A percentile compares a stretch with the other conserved stretches of the same genome.
Conservation (phyloP, 2,797 vertebrate genomes). For the Neoniphon sammara region DNA sequence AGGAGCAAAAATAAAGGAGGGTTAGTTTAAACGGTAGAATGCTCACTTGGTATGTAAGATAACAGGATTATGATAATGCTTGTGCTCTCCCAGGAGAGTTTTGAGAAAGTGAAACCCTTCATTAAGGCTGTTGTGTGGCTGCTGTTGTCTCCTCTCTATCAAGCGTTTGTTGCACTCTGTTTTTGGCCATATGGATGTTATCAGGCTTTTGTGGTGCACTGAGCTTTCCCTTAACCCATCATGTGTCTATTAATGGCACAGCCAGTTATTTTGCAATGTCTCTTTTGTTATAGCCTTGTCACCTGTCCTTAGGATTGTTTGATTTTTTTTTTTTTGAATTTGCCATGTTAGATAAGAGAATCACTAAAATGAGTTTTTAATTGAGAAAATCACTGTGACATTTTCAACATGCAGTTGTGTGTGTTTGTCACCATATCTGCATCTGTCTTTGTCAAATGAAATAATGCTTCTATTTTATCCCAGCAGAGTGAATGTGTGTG, state of each 20-base stretch:
- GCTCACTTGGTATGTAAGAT: background rate
- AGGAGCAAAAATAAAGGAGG: background rate
- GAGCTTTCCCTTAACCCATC: slow-evolving; percentile 9
- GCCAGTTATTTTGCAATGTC: slow-evolving; percentile 59
- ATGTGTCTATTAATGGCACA: slow-evolving; percentile 44
- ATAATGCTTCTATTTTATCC: slow-evolving; percentile 14
- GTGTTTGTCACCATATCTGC: background rate
- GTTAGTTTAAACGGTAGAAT: background rate
- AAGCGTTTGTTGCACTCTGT: background rate
- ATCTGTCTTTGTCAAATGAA: background rate
- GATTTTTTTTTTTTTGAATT: slow-evolving; percentile 1
- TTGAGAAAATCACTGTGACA: slow-evolving; percentile 13
- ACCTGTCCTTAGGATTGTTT: slow-evolving; percentile 8
- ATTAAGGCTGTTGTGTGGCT: background rate
- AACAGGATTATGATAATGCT: background rate
- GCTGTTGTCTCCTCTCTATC: background rate
- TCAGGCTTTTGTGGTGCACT: background rate
- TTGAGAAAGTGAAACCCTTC: background rate
- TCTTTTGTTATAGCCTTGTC: background rate
- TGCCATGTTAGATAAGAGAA: slow-evolving; percentile 27
- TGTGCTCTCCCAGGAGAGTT: background rate
- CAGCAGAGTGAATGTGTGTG: slow-evolving; percentile 6
- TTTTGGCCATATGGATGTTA: slow-evolving; percentile 18
- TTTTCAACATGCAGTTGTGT: background rate
- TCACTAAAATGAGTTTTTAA: slow-evolving; percentile 18